A percentile compares a stretch with the other conserved stretches of the same genome.
These are phyloP conservation scores for Brenthis daphne DNA, from an alignment of 2,888 invertebrate genomes.

Conservation along the genomic window DNA sequence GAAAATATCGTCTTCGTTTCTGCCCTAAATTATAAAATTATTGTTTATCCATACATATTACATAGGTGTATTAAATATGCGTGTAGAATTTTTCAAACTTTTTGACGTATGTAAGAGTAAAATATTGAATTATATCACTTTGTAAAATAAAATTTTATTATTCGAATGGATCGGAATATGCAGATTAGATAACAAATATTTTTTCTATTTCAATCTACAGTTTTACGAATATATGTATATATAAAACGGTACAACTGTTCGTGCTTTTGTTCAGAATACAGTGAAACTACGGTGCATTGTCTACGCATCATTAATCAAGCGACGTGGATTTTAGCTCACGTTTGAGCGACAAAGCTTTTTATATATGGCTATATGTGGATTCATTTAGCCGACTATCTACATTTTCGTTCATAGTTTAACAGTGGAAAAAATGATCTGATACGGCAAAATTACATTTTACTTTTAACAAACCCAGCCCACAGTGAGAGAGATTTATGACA, in stretches of 20 bases:
- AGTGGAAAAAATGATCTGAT: not conserved
- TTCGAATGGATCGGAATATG: too few relatives aligned
- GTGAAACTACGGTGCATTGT: constrained; percentile 28
- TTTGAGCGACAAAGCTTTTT: constrained; percentile 15
- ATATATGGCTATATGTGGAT: constrained; percentile 1
- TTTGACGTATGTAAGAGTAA: too few relatives aligned
- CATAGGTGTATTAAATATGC: too few relatives aligned
- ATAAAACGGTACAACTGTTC: constrained; percentile 8
- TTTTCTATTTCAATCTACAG: constrained; percentile 6
- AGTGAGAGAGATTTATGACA: not conserved
- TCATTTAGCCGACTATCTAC: not conserved
- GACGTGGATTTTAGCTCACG: constrained; percentile 18
- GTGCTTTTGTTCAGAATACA: constrained; percentile 18
- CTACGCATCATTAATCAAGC: constrained; percentile 31
- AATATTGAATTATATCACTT: too few relatives aligned
- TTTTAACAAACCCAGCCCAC: not conserved
- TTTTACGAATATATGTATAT: not conserved
- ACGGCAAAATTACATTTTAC: not conserved
- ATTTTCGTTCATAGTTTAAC: constrained; percentile 2
- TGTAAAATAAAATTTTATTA: too few relatives aligned
- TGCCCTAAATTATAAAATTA: too few relatives aligned
- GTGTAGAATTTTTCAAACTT: too few relatives aligned
- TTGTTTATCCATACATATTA: too few relatives aligned
- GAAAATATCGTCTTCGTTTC: too few relatives aligned
- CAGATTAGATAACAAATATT: not conserved